Evolutionary conservation across 1,140 invertebrate genomes (phyloP).

Genomic region (Musca vetustissima): DNA sequence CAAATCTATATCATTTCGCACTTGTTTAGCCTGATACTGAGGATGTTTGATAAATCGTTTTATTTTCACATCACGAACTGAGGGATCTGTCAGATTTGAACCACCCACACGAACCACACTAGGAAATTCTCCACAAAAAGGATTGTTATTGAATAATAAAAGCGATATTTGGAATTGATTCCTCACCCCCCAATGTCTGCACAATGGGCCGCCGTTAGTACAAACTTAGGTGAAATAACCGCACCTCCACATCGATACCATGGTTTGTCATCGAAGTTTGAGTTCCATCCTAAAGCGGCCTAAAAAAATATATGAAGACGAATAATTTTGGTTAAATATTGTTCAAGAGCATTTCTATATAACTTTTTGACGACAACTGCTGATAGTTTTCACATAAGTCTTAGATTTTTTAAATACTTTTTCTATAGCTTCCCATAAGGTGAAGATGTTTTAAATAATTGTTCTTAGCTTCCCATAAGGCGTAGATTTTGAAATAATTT

Average conservation of each 20-base stretch:
- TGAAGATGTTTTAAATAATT: too few species aligned
- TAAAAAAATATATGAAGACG: constrained; percentile 27
- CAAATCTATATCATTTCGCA: constrained; percentile 49
- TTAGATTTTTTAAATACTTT: too few species aligned
- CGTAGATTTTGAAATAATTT: too few species aligned
- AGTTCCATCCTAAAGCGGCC: constrained; percentile 50
- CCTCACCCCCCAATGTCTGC: constrained; percentile 43
- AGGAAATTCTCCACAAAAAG: constrained; percentile 34
- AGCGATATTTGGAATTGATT: background rate
- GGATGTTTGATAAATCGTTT: constrained; percentile 40
- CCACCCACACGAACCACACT: constrained; percentile 42
- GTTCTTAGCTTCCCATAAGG: too few species aligned
- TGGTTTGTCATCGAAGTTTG: constrained; percentile 33
- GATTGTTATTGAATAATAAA: too few species aligned
- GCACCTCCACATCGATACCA: constrained; percentile 49
- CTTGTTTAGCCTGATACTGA: constrained; percentile 30
- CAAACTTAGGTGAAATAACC: constrained; percentile 43
- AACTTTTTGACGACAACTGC: too few species aligned
- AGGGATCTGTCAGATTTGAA: constrained; percentile 40
- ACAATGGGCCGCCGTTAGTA: constrained; percentile 55
- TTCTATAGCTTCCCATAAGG: too few species aligned
- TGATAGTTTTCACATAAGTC: too few species aligned
- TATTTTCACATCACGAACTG: constrained; percentile 31
- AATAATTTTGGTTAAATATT: too few species aligned
- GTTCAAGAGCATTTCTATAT: too few species aligned